These are phyloP conservation scores for Egretta garzetta DNA, from an alignment of 2,113 vertebrate genomes.

Conservation along the genomic window DNA sequence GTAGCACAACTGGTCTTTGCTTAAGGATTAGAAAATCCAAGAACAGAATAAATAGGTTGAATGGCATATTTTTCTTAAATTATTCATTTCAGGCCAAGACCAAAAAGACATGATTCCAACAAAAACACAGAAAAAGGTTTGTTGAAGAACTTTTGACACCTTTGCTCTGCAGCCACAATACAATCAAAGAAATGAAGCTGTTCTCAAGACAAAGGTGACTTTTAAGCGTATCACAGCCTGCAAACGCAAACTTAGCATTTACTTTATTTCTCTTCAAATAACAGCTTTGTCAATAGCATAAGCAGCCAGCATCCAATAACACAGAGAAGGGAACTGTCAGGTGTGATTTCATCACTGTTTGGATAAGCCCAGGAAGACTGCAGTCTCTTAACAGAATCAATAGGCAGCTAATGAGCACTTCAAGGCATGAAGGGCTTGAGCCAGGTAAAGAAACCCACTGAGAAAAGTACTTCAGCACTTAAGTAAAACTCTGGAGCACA, in stretches of 20 bases:
- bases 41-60: not conserved
- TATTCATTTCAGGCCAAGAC: not conserved
- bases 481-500: not conserved
- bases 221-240: fast-evolving
- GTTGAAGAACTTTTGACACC: not conserved
- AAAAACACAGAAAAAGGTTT: not conserved
- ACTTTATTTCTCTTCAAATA: not conserved
- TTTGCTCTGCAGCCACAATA: not conserved
- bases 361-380: not conserved
- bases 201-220: not conserved
- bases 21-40: not conserved
- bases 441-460: not conserved
- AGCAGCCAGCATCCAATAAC: not conserved
- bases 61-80: not conserved
- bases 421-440: not conserved
- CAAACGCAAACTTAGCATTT: not conserved
- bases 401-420: not conserved
- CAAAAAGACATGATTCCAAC: not conserved
- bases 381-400: not conserved
- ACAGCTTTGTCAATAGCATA: not conserved
- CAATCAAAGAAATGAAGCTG: not conserved
- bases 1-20: not conserved
- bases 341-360: not conserved
- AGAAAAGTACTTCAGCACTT: not conserved
- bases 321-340: not conserved